These are phyloP conservation scores for Campoletis sonorensis DNA, from an alignment of 1,140 invertebrate genomes.

Conservation along the genomic window DNA sequence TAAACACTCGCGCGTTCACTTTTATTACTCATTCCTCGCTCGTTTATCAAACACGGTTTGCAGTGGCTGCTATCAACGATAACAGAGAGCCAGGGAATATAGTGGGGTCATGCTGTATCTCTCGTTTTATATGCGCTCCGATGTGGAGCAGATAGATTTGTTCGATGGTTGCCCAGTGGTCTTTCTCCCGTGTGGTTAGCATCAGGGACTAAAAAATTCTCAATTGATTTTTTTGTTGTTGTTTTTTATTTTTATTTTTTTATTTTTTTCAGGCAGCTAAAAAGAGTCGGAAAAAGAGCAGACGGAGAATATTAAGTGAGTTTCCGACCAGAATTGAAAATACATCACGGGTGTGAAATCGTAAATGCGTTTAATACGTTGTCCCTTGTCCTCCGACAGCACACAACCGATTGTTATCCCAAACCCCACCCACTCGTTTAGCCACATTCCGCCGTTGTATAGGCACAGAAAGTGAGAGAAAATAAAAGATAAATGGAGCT, in stretches of 20 bases:
- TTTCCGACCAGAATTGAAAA: background rate
- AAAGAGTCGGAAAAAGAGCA: background rate
- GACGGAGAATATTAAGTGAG: background rate
- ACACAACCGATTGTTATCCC: background rate
- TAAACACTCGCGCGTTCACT: background rate
- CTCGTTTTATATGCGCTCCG: background rate
- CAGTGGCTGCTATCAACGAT: constrained; percentile 19
- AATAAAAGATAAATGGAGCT: background rate
- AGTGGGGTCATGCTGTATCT: background rate
- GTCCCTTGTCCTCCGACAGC: background rate
- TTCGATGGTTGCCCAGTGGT: background rate
- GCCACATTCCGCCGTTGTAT: background rate
- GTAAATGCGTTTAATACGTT: constrained; percentile 3
- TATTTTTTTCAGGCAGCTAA: background rate
- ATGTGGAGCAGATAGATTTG: background rate
- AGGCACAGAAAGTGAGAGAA: background rate
- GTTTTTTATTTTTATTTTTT: no score
- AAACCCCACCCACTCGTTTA: background rate
- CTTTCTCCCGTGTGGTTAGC: background rate
- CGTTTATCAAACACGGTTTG: constrained; percentile 13
- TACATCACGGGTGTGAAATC: constrained; percentile 1
- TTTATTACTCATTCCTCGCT: constrained; percentile 8
- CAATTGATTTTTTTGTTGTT: no score
- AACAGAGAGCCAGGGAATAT: background rate
- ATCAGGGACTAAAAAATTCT: background rate